These are phyloP conservation scores for Chelonia mydas DNA, from an alignment of 2,797 vertebrate genomes.

Conservation along the genomic window DNA sequence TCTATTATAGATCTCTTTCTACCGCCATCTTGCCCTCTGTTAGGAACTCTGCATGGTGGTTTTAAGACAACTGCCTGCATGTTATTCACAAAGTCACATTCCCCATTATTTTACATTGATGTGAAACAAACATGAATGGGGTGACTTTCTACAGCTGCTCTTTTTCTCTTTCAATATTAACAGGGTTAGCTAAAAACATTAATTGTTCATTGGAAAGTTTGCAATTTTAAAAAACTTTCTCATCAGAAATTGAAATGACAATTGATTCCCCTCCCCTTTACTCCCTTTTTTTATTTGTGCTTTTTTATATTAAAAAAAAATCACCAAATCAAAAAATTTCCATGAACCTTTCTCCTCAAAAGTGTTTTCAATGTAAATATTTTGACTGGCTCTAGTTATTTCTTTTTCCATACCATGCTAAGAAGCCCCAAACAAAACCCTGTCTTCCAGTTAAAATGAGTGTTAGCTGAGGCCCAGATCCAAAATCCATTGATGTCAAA, in stretches of 20 bases:
- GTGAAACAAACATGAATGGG: slow-evolving; percentile 29
- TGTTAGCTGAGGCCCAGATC: not conserved
- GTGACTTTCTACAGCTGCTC: slow-evolving; percentile 69
- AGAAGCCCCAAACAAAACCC: slow-evolving; percentile 9
- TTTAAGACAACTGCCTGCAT: slow-evolving; percentile 3
- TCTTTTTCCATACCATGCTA: not conserved
- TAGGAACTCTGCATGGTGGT: slow-evolving; percentile 24
- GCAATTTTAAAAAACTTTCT: slow-evolving; percentile 27
- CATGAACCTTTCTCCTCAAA: not conserved
- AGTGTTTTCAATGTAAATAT: slow-evolving; percentile 3
- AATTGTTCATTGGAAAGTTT: slow-evolving; percentile 56
- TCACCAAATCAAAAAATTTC: slow-evolving; percentile 17
- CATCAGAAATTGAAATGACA: not conserved
- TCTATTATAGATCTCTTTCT: not conserved
- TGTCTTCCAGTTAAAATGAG: slow-evolving; percentile 26
- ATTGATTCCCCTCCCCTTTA: not conserved
- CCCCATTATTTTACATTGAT: slow-evolving; percentile 15
- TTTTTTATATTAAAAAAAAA: not conserved
- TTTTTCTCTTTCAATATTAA: slow-evolving; percentile 61
- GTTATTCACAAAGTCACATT: slow-evolving; percentile 2
- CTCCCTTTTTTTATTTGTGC: not conserved
- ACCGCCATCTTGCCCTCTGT: not conserved
- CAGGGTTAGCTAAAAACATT: slow-evolving; percentile 53
- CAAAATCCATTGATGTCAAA: slow-evolving; percentile 26
- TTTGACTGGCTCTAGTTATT: slow-evolving; percentile 13